Evolutionary conservation across 2,888 invertebrate species (phyloP).

Genomic region (Belgica antarctica): DNA sequence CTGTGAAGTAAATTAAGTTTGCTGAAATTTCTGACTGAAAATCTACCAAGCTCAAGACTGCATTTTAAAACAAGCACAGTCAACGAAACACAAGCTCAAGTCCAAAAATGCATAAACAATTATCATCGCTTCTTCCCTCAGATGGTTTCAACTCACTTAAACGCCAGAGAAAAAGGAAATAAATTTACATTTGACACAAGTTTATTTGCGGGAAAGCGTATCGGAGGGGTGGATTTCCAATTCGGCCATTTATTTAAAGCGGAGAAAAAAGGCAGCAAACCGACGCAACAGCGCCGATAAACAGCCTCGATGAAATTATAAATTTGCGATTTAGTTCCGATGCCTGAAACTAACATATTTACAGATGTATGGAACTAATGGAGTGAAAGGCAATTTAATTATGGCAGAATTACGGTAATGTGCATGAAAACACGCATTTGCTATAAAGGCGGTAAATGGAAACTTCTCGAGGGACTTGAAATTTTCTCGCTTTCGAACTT

Average conservation of each 20-base stretch:
- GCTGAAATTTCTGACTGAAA: too few relatives aligned
- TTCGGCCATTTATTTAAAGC: background rate
- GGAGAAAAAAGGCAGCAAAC: background rate
- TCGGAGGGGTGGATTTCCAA: slow-evolving; percentile 1
- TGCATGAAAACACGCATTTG: slow-evolving; percentile 36
- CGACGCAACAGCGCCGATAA: background rate
- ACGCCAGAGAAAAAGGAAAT: slow-evolving; percentile 26
- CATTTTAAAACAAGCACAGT: too few relatives aligned
- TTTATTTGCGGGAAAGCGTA: background rate
- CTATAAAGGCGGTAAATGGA: slow-evolving; percentile 18
- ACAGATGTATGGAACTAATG: slow-evolving; percentile 38
- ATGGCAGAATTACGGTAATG: slow-evolving; percentile 35
- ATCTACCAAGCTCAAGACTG: too few relatives aligned
- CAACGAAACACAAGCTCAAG: too few relatives aligned
- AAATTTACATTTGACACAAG: slow-evolving; percentile 35
- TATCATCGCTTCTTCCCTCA: background rate
- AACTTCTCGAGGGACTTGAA: too few relatives aligned
- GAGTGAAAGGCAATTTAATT: slow-evolving; percentile 42
- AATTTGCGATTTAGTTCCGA: background rate
- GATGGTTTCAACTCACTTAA: too few relatives aligned
- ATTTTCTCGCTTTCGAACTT: too few relatives aligned
- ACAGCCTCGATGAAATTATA: slow-evolving; percentile 10
- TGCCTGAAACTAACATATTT: background rate
- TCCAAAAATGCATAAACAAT: too few relatives aligned
- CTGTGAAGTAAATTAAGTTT: too few relatives aligned